Base-by-base conservation (phyloP, 2,113 vertebrate genomes). In the Blennius ocellaris region DNA sequence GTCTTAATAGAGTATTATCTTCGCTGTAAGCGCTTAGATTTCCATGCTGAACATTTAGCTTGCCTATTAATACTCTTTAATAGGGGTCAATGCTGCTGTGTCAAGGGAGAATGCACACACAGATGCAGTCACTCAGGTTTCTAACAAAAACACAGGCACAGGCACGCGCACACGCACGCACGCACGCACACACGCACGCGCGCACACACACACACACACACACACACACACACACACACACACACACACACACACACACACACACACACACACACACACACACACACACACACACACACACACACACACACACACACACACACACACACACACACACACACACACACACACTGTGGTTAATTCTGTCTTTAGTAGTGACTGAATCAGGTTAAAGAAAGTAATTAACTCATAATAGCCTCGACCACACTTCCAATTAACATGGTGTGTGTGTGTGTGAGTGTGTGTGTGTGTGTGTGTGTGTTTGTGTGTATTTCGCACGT, bases 21-120 rank as follows among this genome's bases (percentile, higher is more conserved):
- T 45, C 52, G 69, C 73, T 76, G 45, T 40, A 49, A 76, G 81
- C 71, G 52, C 57, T 76, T 61, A 76, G 48, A 77, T 76, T 84
- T 79, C 52, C 69, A 71, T 70, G 55, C 70, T 82, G 76, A 84
- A 89, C 75, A 78, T 86, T 82, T 76, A 79, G 63, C 79, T 79
- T 73, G 64, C 62, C 78, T 82, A 87, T 90, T 89, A 91, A 87
- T 82, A 83, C 80, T 61, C 68, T 67, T 91, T 87, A 89, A 92
- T 89, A 81, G 78, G 82, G 88, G 88, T 92, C 87, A 90, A 37
- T 48, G 56, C 58, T n/a, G 50, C 69, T 41, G 65, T 61, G 69
- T 69, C 55, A 6, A 64, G 83, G 71, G 78, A 80, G 67, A 70
- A 67, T 49, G 59, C 71, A 76, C 77, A 81, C 64, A 61, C 15